These are phyloP conservation scores for Marmota flaviventris DNA, from an alignment of 2,113 vertebrate genomes.

Conservation along the genomic window DNA sequence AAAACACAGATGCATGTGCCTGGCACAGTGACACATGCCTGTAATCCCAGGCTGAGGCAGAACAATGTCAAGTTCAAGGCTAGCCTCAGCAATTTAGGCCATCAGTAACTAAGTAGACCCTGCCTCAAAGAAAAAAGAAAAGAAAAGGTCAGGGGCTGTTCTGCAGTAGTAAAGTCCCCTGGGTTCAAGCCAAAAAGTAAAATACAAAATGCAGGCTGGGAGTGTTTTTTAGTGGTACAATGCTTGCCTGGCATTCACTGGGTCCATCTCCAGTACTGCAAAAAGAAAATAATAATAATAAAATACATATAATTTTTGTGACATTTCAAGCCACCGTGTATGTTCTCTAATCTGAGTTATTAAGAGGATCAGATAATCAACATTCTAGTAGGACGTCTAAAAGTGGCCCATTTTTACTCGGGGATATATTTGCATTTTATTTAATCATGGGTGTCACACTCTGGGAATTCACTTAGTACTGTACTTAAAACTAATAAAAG, in stretches of 20 bases:
- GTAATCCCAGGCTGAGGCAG: neutral
- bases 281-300: neutral
- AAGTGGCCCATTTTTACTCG: constrained; percentile 40
- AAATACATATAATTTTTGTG: neutral
- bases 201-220: neutral
- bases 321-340: constrained; percentile 39
- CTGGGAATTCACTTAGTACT: constrained; percentile 49
- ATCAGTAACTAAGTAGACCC: neutral
- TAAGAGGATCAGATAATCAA: neutral
- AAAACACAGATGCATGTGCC: neutral
- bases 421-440: constrained; percentile 31
- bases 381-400: constrained; percentile 5
- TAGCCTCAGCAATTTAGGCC: neutral
- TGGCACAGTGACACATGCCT: neutral
- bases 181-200: neutral
- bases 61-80: neutral
- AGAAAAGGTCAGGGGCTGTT: no score
- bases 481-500: constrained; percentile 13
- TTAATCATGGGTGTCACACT: neutral
- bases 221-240: neutral
- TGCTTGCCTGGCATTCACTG: neutral
- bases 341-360: constrained; percentile 15
- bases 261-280: neutral
- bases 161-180: neutral
- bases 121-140: neutral